These are phyloP conservation scores for Mystacides longicornis DNA, from an alignment of 2,888 invertebrate genomes.

Conservation along the genomic window DNA sequence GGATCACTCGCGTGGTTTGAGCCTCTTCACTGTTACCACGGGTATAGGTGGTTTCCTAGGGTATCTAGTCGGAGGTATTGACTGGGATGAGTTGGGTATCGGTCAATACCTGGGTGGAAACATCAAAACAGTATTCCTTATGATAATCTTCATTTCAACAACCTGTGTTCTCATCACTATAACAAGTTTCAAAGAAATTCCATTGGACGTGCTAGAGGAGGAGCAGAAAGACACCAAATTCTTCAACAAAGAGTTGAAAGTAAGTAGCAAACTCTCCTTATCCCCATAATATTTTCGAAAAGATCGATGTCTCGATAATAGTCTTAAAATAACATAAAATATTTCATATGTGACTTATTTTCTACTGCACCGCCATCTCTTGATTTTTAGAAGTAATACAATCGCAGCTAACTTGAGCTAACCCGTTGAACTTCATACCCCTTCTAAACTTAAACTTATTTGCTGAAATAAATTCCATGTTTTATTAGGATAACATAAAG, in stretches of 20 bases:
- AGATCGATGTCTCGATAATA: too few species aligned
- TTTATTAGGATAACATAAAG: too few species aligned
- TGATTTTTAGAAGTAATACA: too few species aligned
- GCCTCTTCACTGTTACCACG: constrained; percentile 57
- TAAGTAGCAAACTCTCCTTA: too few species aligned
- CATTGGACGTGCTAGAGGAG: constrained; percentile 37
- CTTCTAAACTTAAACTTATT: too few species aligned
- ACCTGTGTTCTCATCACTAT: constrained; percentile 48
- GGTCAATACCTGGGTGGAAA: constrained; percentile 48
- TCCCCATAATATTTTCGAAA: too few species aligned
- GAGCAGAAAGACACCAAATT: neutral
- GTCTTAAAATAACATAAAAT: too few species aligned
- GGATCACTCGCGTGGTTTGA: constrained; percentile 54
- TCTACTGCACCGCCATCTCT: too few species aligned
- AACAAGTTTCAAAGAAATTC: constrained; percentile 53
- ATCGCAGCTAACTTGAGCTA: too few species aligned
- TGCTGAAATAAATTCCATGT: too few species aligned
- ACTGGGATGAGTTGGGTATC: constrained; percentile 50
- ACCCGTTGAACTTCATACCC: too few species aligned
- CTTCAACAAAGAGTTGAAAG: neutral
- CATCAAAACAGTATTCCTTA: constrained; percentile 50
- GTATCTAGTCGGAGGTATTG: constrained; percentile 50
- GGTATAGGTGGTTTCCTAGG: constrained; percentile 56
- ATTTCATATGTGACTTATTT: too few species aligned
- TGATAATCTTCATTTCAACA: constrained; percentile 51